Percentiles rank a stretch among this genome's conserved stretches.
phyloP scores from a whole-genome alignment of 2,888 invertebrate genomes.

The Antitype chi region DNA sequence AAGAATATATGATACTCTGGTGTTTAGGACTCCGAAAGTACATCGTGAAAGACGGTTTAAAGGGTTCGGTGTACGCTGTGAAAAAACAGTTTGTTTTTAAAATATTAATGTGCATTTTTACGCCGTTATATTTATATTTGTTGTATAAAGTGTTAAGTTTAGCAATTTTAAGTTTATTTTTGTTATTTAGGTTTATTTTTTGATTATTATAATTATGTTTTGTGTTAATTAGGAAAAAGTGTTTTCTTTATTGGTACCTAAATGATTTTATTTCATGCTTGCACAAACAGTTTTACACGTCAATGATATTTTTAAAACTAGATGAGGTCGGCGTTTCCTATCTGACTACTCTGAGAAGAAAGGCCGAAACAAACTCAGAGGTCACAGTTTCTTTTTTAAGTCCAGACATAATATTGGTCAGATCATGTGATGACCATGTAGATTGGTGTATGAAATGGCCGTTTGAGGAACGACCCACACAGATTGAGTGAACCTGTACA shows the following conservation, averaged over 20 bases:
- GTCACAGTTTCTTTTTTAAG: too few relatives aligned
- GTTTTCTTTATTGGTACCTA: background rate
- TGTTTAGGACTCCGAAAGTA: slow-evolving; percentile 68
- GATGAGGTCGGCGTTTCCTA: too few relatives aligned
- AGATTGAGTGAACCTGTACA: too few relatives aligned
- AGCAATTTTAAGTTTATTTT: slow-evolving; percentile 4
- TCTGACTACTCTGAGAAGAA: too few relatives aligned
- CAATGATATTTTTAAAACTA: too few relatives aligned
- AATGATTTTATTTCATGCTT: too few relatives aligned
- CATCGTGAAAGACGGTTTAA: slow-evolving; percentile 68
- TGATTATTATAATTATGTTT: slow-evolving; percentile 7
- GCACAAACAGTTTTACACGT: too few relatives aligned
- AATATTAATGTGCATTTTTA: slow-evolving; percentile 16
- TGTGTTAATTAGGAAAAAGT: background rate
- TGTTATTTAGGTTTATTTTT: slow-evolving; percentile 25
- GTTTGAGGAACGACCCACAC: too few relatives aligned
- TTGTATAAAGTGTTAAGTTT: slow-evolving; percentile 38
- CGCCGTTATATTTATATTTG: slow-evolving; percentile 24
- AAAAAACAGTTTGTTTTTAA: slow-evolving; percentile 62
- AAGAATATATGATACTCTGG: slow-evolving; percentile 61
- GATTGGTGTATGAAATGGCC: too few relatives aligned
- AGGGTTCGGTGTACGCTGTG: slow-evolving; percentile 38
- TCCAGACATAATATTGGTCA: too few relatives aligned
- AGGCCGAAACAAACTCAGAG: too few relatives aligned
- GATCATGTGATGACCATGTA: too few relatives aligned